Base-by-base conservation (phyloP, 1,140 invertebrate genomes). In the Ceratosolen fusciceps region DNA sequence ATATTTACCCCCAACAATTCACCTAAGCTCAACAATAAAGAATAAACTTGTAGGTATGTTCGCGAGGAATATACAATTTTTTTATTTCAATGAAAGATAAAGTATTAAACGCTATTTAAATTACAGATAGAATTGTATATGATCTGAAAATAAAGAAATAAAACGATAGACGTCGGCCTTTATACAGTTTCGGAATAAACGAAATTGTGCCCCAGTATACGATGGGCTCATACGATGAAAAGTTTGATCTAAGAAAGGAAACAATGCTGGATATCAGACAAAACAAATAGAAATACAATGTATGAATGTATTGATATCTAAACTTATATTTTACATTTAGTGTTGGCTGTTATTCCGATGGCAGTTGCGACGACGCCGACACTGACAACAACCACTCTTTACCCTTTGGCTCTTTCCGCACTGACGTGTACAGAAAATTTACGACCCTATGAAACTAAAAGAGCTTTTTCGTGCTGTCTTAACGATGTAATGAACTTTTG, bases 261-360 rank as follows among this genome's bases (percentile, higher is more conserved):
- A 68, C 29, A 68, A 24, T 19, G 34, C 29, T 65, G 4, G 65
- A 5, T 37, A 10, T 31, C 71, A 10, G 52, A 21, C 29, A 26
- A 52, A 26, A 71, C 12, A 67, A 60, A 67, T 9, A 29, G 37
- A 67, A 37, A 68, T 0, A 29, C 43, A 7, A 47, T 29, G 47
- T 16, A 52, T 47, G 26, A 12, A 26, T 71, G 73, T 58, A 74
- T 74, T 60, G 74, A 75, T 75, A 65, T 75, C 74, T 82, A 83
- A 85, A 84, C 82, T 84, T 81, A n/a, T n/a, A 82, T 80, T 81
- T 81, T 80, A 82, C 82, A 80, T 72, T 71, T 68, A 77, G 80
- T 77, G 77, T 76, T 75, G 82, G 81, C 70, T 77, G 77, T n/a
- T n/a, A n/a, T n/a, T n/a, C n/a, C n/a, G n/a, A n/a, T n/a, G n/a